Base-by-base conservation (phyloP, 2,113 vertebrate genomes). In the Hippocampus barbouri region DNA sequence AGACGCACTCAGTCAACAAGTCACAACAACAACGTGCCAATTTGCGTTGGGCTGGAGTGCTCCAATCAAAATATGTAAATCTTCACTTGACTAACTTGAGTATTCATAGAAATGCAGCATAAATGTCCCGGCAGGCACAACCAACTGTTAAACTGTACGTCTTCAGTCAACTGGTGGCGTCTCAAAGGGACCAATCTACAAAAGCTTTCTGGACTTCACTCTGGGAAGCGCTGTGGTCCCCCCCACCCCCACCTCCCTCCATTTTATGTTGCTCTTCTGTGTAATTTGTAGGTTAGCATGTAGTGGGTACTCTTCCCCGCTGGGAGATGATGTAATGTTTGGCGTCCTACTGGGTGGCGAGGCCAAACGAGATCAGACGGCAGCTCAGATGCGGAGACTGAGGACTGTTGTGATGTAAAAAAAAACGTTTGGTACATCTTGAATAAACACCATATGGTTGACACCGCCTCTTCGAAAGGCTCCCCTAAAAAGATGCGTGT, bases 301-400 rank as follows among this genome's bases (percentile, higher is more conserved):
- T 66, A 47, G 64, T 66, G 64, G 64, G 3, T 49, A 25, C 40
- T 23, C 41, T 66, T 66, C 27, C 43, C 64, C 64, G n/a, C 43
- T 66, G 64, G 23, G 43, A 66, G 64, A 66, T 66, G 64, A 47
- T 66, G 64, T 66, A 66, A 66, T 66, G 64, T 47, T 66, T 66
- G 64, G 64, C 38, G 43, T 66, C 64, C 43, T 66, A 43, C 64
- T 66, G 64, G 23, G 41, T 47, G 47, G 43, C 23, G 20, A 43
- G n/a, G 14, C 64, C 43, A 47, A 66, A 47, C n/a, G 1, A 18
- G 64, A 47, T 66, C 64, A 66, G 64, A 25, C 64, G 8, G 3
- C 63, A 65, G 40, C 40, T 65, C 40, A 38, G 40, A 49, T 2
- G 23, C 18, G 12, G 27, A 66, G 6, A 27, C 15, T 14, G 14